Base-by-base conservation (phyloP, 30 jellyfish, hydroid and myxozoan genomes). In the Hydractinia echinata region DNA sequence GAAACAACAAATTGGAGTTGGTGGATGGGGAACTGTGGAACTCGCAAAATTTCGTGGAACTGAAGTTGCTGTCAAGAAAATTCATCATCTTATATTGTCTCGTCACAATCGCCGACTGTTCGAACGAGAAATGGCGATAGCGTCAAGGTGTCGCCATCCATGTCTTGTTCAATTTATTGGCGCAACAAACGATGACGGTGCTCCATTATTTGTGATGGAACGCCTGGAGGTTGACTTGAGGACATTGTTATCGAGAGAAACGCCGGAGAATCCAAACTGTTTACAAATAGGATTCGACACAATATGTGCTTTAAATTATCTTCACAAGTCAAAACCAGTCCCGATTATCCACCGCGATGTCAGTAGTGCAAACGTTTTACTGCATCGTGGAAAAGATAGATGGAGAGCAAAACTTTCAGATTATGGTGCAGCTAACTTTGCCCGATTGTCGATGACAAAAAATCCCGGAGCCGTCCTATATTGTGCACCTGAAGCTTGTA, bases 61-160 rank as follows among this genome's bases (percentile, higher is more conserved):
- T 0, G 96, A 86, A 14, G 98, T 92, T 5, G 98, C 98, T 7
- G 96, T 92, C 5, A 92, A 92, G 54, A 96, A 92, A 78, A 92
- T 92, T 7, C 98, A 92, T 53, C 91, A 77, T 64, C 76, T 92
- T 77, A 92, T 92, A 9, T 78, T 92, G 51, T 92, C 98, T 16
- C 90, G 92, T 56, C 96, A 92, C 86, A 92, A 92, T 67, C 95
- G 98, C 51, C 73, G 98, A 39, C 81, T 92, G 48, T 92, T 92
- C 72, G 92, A 88, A 61, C 96, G 96, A 18, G 98, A 92, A 76
- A 87, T 92, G 98, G 72, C 72, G 66, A 86, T 92, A 79, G 98
- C 98, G 2, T 79, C 98, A 30, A 88, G 96, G 7, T 92, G 98
- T 73, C 95, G 98, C 64, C 98, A 92, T 80, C 98, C 98, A 10